Conservation (phyloP, 2,888 invertebrate species). For the Eupelmus urozonus region DNA sequence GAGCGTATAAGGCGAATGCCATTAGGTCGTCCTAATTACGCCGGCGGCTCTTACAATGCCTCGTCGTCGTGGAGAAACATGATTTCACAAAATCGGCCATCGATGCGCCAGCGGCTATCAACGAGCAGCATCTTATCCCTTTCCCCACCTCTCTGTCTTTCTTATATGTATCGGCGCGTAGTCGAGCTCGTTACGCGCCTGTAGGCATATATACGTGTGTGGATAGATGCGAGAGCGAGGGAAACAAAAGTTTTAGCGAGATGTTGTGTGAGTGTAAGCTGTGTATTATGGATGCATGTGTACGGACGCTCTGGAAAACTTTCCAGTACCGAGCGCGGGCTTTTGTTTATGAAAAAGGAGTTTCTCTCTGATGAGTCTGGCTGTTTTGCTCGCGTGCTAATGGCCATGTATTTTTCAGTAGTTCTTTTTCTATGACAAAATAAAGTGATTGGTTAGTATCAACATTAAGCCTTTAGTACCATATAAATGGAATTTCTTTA, state of each 20-base stretch:
- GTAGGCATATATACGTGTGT: too few relatives aligned
- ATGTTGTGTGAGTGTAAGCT: neutral
- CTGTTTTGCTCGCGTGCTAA: too few relatives aligned
- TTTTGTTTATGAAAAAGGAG: slow-evolving; percentile 4
- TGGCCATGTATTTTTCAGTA: too few relatives aligned
- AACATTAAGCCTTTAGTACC: too few relatives aligned
- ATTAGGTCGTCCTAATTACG: slow-evolving; percentile 45
- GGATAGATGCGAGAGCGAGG: neutral
- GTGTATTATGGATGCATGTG: neutral
- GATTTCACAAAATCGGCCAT: slow-evolving; percentile 45
- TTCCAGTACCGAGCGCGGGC: neutral
- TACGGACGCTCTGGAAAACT: neutral
- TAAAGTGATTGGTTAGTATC: too few relatives aligned
- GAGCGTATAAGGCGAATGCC: slow-evolving; percentile 7
- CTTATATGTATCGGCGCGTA: neutral
- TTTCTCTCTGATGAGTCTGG: neutral
- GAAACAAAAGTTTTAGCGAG: slow-evolving; percentile 27
- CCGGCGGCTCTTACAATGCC: slow-evolving; percentile 23
- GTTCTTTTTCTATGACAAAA: too few relatives aligned
- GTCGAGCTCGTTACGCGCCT: slow-evolving; percentile 15
- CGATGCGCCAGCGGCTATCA: slow-evolving; percentile 40
- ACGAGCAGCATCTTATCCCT: slow-evolving; percentile 3
- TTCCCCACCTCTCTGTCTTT: neutral
- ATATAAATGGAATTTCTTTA: too few relatives aligned
- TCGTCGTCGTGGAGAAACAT: slow-evolving; percentile 24